Base-by-base conservation (phyloP, 2,888 invertebrate genomes). In the Darwinula stevensoni region DNA sequence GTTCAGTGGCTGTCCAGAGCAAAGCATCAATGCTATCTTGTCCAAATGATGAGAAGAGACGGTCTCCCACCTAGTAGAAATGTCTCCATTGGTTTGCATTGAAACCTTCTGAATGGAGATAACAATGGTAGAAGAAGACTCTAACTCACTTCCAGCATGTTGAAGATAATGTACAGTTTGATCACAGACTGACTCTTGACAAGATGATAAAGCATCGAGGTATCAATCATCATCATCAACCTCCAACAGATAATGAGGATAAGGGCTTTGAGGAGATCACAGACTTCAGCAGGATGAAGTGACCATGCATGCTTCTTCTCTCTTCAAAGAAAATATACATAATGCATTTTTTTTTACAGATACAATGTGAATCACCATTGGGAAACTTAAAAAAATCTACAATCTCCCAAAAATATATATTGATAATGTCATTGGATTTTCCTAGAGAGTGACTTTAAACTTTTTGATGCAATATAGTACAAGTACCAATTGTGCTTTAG, bases 131-230 rank as follows among this genome's bases (percentile, higher is more conserved):
- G 6, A 9, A 22, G 9, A 31, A 27, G 16, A 18, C 35, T 29
- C 28, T 34, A 33, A 33, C 45, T 43, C 47, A 88, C 86, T 58
- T 99, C 97, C 36, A 97, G 56, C 88, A 97, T 97, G 51, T 99
- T 99, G 53, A 84, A 99, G 57, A 97, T 91, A 48, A 99, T 88
- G 49, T 99, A 99, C 40, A 99, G 57, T 48, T 99, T 99, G 53
- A 99, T 94, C 38, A 94, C 86, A 28, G 59, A 56, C 40, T 62
- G 61, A 22, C 57, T 57, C 32, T 56, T 45, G 6, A 59, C 53
- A 43, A 91, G 61, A 52, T 97, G 94, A 54, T 97, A 97, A 60
- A 94, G 70, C 62, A 94, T 78, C 41, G 88, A 91, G 27, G 86
- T 88, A 50, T 99, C 97, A 39, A 97, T 71, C 44, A 76, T 74